Percentiles rank a stretch among this genome's conserved stretches.
phyloP scores from a whole-genome alignment of 2,888 invertebrate genomes.

The Caenorhabditis sulstoni region DNA sequence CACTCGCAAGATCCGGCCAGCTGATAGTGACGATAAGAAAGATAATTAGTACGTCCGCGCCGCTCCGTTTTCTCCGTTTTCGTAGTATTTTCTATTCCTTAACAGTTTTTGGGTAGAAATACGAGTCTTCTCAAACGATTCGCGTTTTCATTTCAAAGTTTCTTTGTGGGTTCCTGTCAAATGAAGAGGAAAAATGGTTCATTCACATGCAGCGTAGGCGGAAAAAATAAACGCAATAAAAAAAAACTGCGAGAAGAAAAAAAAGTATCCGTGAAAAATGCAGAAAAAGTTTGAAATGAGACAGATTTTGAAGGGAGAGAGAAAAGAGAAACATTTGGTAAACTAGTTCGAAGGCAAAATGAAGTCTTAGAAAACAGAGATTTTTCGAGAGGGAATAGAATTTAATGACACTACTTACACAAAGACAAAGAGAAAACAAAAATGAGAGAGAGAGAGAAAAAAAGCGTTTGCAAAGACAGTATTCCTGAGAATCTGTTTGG shows the following conservation, averaged over 20 bases:
- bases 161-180: no score
- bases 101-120: slow-evolving; percentile 13
- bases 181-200: background rate
- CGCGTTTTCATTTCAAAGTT: background rate
- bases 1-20: slow-evolving; percentile 43
- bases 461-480: background rate
- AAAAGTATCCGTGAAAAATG: slow-evolving; percentile 40
- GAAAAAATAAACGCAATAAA: slow-evolving; percentile 11
- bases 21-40: slow-evolving; percentile 4
- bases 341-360: background rate
- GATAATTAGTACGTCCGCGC: slow-evolving; percentile 6
- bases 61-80: background rate
- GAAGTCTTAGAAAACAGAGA: slow-evolving; percentile 7
- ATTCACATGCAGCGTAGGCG: slow-evolving; percentile 15
- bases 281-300: slow-evolving; percentile 9
- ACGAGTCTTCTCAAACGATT: slow-evolving; percentile 43
- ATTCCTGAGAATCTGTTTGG: background rate
- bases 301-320: background rate
- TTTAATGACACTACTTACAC: slow-evolving; percentile 18
- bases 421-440: no score
- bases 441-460: slow-evolving; percentile 3
- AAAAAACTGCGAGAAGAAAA: slow-evolving; percentile 8
- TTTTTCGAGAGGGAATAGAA: slow-evolving; percentile 1
- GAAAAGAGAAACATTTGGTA: background rate
- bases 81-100: slow-evolving; percentile 15